Base-by-base conservation (phyloP, 2,888 invertebrate species). In the Phania funesta region DNA sequence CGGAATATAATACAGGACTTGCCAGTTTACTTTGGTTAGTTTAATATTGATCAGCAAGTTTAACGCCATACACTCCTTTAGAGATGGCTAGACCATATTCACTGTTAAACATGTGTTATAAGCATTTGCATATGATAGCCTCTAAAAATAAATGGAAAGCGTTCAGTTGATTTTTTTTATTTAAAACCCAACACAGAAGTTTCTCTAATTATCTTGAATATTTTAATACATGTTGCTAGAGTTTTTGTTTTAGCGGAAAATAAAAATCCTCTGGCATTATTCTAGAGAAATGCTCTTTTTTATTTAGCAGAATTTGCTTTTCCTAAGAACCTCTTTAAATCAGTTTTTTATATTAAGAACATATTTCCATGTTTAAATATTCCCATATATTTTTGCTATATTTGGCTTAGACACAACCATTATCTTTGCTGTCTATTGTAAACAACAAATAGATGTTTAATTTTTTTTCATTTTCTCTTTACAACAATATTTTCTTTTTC, bases 301-400 rank as follows among this genome's bases (percentile, higher is more conserved):
- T 7, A 62, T 41, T 18, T 3, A 4, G 11, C 41, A 11, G 29
- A 73, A 62, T 52, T 52, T 20, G 9, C 3, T 16, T 38, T 26
- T 38, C 3, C 1, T 5, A 16, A 3, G 3, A 8, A 11, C 0
- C 29, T 44, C 5, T 32, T 8, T 1, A n/a, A 9, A 18, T 38
- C 7, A 29, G n/a, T 35, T 58, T 13, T 2, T 26, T 41, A 11
- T 8, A 18, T 26, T 4, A 18, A 18, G 24, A 16, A 20, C n/a
- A 65, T 56, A 20, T 76, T 76, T 67, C 67, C 67, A 76, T 60
- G 44, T 50, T 76, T 60, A 52, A 52, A 41, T 41, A 67, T 68
- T 41, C 58, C 7, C 58, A 58, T 75, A 29, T 29, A 74, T 44
- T 26, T 64, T 35, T 20, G 6, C 76, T 76, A 60, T 68, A 76